Evolutionary conservation across 2,797 vertebrate species (phyloP).

Genomic region (Austrolebias charrua): DNA sequence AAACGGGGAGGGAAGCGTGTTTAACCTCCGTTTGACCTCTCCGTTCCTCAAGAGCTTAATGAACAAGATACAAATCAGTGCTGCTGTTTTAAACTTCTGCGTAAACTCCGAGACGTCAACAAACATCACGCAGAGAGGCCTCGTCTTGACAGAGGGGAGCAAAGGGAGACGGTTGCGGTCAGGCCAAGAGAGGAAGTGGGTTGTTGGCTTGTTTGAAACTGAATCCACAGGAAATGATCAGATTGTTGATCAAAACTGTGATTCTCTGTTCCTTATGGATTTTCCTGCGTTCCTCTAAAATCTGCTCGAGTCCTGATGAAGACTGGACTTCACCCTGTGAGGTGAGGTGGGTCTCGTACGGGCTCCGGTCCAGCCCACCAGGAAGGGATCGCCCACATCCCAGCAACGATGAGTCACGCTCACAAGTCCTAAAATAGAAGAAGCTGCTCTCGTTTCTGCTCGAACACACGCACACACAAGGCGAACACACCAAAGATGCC

Average conservation of each 20-base stretch:
- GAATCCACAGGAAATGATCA: slow-evolving; percentile 10
- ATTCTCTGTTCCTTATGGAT: neutral
- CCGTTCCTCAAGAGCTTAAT: neutral
- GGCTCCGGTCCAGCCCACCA: slow-evolving; percentile 31
- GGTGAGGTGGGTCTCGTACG: neutral
- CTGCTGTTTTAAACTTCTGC: slow-evolving; percentile 8
- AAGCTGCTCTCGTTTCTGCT: slow-evolving; percentile 47
- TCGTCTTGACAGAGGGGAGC: slow-evolving; percentile 1
- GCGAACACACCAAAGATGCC: neutral
- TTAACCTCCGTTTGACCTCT: slow-evolving; percentile 5
- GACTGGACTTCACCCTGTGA: slow-evolving; percentile 2
- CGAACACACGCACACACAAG: slow-evolving; percentile 14
- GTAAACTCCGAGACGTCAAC: neutral
- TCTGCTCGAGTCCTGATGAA: neutral
- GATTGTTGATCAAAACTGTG: neutral
- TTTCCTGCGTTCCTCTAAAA: slow-evolving; percentile 7
- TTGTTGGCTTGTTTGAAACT: slow-evolving; percentile 35
- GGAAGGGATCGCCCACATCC: slow-evolving; percentile 52
- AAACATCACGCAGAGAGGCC: neutral
- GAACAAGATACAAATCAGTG: neutral
- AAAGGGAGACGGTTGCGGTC: slow-evolving; percentile 2
- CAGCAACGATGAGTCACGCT: slow-evolving; percentile 65
- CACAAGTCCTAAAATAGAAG: slow-evolving; percentile 61
- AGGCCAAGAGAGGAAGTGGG: slow-evolving; percentile 20
- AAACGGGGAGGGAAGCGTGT: neutral